These are phyloP conservation scores for Sinodicranocentrus sp. DNA, from an alignment of 2,888 invertebrate genomes.

Conservation along the genomic window DNA sequence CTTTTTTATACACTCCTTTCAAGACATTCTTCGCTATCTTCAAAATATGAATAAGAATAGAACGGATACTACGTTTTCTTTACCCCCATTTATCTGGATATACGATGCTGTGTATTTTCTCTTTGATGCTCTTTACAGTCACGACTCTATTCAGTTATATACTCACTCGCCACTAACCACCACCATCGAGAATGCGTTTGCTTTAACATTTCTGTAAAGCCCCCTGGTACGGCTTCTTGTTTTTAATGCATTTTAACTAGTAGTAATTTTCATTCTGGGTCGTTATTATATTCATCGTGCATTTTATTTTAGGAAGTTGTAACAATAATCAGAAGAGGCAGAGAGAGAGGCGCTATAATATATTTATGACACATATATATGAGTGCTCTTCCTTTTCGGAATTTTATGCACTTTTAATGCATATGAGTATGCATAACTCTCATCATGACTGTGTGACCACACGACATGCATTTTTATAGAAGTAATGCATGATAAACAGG, in stretches of 20 bases:
- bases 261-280: neutral
- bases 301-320: conserved; percentile 14
- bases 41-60: neutral
- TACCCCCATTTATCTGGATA: neutral
- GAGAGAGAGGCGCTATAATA: neutral
- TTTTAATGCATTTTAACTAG: conserved; percentile 39
- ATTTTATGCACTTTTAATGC: conserved; percentile 14
- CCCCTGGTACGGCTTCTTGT: conserved; percentile 8
- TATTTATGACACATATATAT: neutral
- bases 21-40: neutral
- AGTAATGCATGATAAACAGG: neutral
- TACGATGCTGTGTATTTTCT: neutral
- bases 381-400: neutral
- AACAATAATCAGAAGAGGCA: neutral
- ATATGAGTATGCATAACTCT: neutral
- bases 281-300: neutral
- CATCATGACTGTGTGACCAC: conserved; percentile 14
- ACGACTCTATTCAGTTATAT: neutral
- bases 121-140: neutral
- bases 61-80: too few species aligned
- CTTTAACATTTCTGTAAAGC: neutral
- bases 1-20: conserved; percentile 3
- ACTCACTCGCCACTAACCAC: neutral
- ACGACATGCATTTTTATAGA: conserved; percentile 10
- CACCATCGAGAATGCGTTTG: neutral